phyloP scores from a whole-genome alignment of 2,888 invertebrate genomes.

The Apocheima hispidaria region DNA sequence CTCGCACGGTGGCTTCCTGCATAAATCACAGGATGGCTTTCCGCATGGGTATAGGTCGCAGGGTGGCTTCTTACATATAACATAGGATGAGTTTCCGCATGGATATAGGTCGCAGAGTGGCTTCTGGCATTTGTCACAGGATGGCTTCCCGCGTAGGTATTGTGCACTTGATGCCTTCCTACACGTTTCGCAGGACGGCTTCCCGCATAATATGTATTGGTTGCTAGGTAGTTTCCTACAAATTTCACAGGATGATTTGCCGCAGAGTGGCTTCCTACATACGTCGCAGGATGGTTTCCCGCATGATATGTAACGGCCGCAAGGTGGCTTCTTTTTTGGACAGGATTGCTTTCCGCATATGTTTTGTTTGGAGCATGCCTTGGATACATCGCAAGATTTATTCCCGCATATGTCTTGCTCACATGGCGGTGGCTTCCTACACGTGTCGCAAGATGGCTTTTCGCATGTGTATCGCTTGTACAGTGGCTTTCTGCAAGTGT shows the following conservation, averaged over 20 bases:
- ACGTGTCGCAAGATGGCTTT: neutral
- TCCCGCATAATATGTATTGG: neutral
- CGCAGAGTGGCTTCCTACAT: neutral
- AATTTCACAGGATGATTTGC: neutral
- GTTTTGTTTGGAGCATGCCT: neutral
- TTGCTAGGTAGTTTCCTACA: neutral
- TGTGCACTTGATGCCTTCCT: neutral
- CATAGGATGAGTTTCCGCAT: neutral
- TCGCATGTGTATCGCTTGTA: neutral
- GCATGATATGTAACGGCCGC: neutral
- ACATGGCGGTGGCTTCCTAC: too few relatives aligned
- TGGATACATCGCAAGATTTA: neutral
- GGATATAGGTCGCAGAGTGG: neutral
- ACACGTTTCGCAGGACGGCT: neutral
- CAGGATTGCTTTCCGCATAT: neutral
- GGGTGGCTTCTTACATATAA: neutral
- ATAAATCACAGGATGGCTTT: neutral
- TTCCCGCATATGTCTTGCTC: neutral
- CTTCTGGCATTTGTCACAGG: neutral
- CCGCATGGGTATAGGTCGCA: neutral
- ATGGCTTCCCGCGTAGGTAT: slow-evolving; percentile 1
- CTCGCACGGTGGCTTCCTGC: neutral
- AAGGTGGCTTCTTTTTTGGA: neutral
- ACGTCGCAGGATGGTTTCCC: neutral
- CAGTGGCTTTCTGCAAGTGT: neutral